Conservation (phyloP, 2,797 vertebrate genomes). For the Sebastes matsubarae region DNA sequence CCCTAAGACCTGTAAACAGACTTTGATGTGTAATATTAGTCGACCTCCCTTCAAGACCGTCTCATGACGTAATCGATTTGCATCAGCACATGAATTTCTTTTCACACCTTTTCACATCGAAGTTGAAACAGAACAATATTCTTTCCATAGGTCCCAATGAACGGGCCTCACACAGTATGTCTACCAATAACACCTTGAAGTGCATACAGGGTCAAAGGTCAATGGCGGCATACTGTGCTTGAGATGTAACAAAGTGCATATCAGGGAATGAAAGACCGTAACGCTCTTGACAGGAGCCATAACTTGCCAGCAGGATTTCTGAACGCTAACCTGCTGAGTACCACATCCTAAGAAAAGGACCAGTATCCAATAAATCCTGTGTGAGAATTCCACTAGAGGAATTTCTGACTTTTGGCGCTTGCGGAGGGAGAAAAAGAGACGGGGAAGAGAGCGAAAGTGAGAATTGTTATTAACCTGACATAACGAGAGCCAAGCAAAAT, state of each 20-base stretch:
- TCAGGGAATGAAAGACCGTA: constrained; percentile 47
- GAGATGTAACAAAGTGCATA: constrained; percentile 50
- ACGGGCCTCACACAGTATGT: constrained; percentile 10
- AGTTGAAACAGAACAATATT: background rate
- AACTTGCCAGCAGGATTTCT: constrained; percentile 47
- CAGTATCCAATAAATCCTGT: constrained; percentile 64
- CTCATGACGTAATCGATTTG: background rate
- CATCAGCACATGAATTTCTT: background rate
- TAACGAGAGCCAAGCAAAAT: constrained; percentile 49
- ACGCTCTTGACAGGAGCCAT: constrained; percentile 53
- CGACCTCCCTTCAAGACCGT: fast-evolving
- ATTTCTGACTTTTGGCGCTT: constrained; percentile 47
- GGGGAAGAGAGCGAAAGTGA: background rate
- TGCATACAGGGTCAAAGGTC: constrained; percentile 41
- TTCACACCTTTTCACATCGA: background rate
- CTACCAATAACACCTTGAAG: constrained; percentile 20
- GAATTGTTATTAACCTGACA: constrained; percentile 35
- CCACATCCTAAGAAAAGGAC: constrained; percentile 59
- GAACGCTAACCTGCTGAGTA: constrained; percentile 63
- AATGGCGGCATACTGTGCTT: constrained; percentile 17
- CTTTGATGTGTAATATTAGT: too few relatives aligned
- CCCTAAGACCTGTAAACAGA: too few relatives aligned
- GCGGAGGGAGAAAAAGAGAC: constrained; percentile 19
- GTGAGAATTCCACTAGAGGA: constrained; percentile 38
- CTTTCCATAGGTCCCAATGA: background rate